These are phyloP conservation scores for Diplazon laetatorius DNA, from an alignment of 2,888 invertebrate species.

Conservation along the genomic window DNA sequence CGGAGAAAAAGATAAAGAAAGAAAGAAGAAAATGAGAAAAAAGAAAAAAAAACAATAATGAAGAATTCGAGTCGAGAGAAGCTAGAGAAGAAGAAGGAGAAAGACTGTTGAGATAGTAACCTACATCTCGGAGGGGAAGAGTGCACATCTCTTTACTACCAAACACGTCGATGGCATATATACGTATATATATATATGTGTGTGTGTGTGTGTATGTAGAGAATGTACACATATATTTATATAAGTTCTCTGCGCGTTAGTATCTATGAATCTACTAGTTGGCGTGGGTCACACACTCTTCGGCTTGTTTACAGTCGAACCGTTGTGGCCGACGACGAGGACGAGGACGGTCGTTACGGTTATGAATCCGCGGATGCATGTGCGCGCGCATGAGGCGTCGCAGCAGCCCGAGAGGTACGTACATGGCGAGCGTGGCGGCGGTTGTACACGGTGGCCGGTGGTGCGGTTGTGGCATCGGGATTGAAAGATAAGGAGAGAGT, in stretches of 20 bases:
- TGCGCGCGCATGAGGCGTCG: background rate
- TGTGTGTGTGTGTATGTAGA: too few relatives aligned
- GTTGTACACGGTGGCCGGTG: background rate
- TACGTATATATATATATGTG: too few relatives aligned
- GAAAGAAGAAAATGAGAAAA: too few relatives aligned
- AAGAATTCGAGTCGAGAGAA: conserved; percentile 9
- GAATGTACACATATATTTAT: too few relatives aligned
- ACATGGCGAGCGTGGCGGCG: background rate
- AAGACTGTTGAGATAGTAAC: conserved; percentile 77
- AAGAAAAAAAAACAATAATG: too few relatives aligned
- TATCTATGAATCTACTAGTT: background rate
- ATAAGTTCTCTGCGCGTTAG: too few relatives aligned
- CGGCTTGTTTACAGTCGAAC: conserved; percentile 68
- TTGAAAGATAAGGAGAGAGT: conserved; percentile 35
- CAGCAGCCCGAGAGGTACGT: background rate
- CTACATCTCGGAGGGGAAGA: conserved; percentile 66
- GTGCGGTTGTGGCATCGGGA: conserved; percentile 32
- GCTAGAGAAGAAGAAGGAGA: background rate
- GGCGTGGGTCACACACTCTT: conserved; percentile 11
- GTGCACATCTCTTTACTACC: conserved; percentile 9
- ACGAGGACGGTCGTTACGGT: conserved; percentile 72
- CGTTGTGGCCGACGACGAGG: conserved; percentile 62
- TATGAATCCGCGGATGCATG: conserved; percentile 68
- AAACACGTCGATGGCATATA: conserved; percentile 19
- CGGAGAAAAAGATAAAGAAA: too few relatives aligned